Evolutionary conservation across 2,113 vertebrate genomes (phyloP).

Genomic region (Chascanopsetta lugubris): DNA sequence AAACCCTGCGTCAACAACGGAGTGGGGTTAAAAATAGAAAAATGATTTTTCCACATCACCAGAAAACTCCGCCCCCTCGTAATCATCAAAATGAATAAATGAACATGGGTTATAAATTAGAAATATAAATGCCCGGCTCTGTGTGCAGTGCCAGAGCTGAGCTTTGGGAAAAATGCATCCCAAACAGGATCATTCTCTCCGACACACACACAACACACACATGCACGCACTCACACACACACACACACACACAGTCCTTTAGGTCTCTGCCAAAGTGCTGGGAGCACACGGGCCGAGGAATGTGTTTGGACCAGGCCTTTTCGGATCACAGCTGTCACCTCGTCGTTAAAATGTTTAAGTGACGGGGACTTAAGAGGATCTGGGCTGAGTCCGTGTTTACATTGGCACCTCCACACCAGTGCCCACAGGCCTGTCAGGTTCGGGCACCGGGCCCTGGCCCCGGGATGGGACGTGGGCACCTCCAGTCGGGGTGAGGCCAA

Average conservation of each 20-base stretch:
- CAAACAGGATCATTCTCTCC: conserved; percentile 28
- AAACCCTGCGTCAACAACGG: conserved; percentile 3
- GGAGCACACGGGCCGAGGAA: conserved; percentile 32
- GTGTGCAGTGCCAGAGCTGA: conserved; percentile 26
- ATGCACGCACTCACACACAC: neutral
- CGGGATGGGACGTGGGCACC: conserved; percentile 40
- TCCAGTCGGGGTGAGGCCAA: conserved; percentile 29
- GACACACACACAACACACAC: neutral
- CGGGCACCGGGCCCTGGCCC: conserved; percentile 46
- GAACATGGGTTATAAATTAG: conserved; percentile 39
- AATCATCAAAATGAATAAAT: conserved; percentile 39
- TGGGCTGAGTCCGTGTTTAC: conserved; percentile 64
- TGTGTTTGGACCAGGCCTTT: conserved; percentile 45
- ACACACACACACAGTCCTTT: conserved; percentile 16
- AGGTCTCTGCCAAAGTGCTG: conserved; percentile 36
- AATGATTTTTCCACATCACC: conserved; percentile 25
- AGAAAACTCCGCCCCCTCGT: neutral
- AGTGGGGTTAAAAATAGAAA: neutral
- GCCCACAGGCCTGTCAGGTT: conserved; percentile 45
- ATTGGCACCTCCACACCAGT: conserved; percentile 55
- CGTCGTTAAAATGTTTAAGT: conserved; percentile 70
- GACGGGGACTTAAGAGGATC: conserved; percentile 63
- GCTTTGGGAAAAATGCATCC: conserved; percentile 44
- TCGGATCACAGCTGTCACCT: conserved; percentile 66
- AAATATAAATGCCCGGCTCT: conserved; percentile 6